Evolutionary conservation across 2,797 vertebrate genomes (phyloP), one percentile per base, ranked within the genome.

Genomic region (Channa striata): DNA sequence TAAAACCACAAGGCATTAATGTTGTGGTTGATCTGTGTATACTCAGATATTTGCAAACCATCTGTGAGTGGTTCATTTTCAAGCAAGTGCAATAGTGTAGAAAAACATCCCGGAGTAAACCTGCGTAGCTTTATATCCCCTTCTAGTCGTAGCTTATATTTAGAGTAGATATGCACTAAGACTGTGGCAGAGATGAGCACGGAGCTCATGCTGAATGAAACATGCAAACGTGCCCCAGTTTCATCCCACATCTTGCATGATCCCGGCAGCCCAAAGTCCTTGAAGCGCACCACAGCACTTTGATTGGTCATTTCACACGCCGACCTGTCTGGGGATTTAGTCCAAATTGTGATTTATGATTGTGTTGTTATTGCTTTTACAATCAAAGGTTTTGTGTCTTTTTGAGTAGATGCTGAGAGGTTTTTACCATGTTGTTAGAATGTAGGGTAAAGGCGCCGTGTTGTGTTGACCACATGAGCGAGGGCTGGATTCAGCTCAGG

Each of bases 21-120:
- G n/a, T n/a, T n/a, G n/a, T n/a, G n/a, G n/a, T n/a, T n/a, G n/a
- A n/a, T n/a, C n/a, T n/a, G n/a, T n/a, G n/a, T 77, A 47, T 56
- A 43, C 19, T 64, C 59, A 39, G 43, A 63, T 72, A 16, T 53
- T 71, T 59, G 59, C 42, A 54, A 60, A 62, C 42, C 30, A 42
- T 65, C 11, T 42, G 30, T 69, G 37, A 52, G 44, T 56, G 62
- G 50, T 62, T 19, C 59, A 62, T 71, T 2, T 21, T 64, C 44
- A 64, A 40, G 67, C 64, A 62, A 73, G 80, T 87, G 88, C 89
- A 89, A 83, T 89, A 88, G 82, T 65, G 6, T 87, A 79, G 71
- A 78, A 66, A 68, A 68, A 30, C 50, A 65, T 70, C 49, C 50
- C n/a, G n/a, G n/a, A n/a, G n/a, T n/a, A n/a, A n/a, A 80, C 49